Base-by-base conservation (phyloP, 23 tunicate species). In the Phallusia fumigata region DNA sequence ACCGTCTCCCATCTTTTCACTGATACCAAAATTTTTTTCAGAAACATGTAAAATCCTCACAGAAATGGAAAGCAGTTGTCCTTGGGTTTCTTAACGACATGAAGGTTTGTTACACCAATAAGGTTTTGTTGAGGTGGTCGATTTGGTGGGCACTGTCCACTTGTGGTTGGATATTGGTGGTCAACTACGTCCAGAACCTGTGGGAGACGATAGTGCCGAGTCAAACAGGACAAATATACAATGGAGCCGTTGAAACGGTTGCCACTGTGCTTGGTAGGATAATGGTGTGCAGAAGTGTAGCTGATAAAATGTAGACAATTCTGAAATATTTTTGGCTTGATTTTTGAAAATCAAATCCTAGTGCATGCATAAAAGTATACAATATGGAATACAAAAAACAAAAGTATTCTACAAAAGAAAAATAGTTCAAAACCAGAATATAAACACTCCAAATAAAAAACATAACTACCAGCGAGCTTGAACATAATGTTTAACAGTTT, bases 141-240 rank as follows among this genome's bases (percentile, higher is more conserved):
- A 26, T 83, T 8, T 91, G 96, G 96, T 91, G 90, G 90, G 96
- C 96, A 10, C 51, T 86, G 31, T 86, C 90, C 35, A 86, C 85
- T 0, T 86, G 90, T 75, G 96, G 96, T 15, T 91, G 90, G 90
- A 53, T 91, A 26, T 65, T 86, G 49, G 96, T 91, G 28, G 96
- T 91, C 19, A 91, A 91, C 52, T 91, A 91, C 77, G 77, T 86
- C 34, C 96, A 91, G 72, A 91, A 81, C 49, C 82, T 91, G n/a
- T 91, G 96, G 96, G 90, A 86, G 40, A 28, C 84, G 0, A 91
- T 91, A 30, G 33, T n/a, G 18, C 90, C 96, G 19, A 86, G 90
- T 47, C 40, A 65, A 30, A 87, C 84, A 0, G 36, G 79, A 36
- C 79, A 65, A 19, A 53, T 84, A 11, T 89, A 80, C 77, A 89